Evolutionary conservation across 2,797 vertebrate genomes (phyloP).

Genomic region (Mormyrops boulengeri): DNA sequence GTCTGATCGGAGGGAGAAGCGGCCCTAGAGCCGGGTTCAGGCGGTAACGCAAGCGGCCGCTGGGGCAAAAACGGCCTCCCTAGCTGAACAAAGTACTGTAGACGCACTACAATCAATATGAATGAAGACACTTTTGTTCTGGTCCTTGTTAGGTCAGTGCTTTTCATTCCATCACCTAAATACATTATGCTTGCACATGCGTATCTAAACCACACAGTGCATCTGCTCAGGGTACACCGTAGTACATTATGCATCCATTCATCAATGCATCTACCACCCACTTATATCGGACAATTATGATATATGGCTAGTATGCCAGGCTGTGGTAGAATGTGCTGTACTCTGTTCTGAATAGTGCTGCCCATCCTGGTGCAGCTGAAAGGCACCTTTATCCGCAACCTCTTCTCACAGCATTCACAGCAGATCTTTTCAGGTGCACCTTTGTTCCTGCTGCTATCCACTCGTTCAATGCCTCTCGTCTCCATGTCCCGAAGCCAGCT

Average conservation of each 20-base stretch:
- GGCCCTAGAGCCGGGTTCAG: background rate
- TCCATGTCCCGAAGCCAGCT: background rate
- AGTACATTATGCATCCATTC: background rate
- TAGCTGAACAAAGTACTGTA: slow-evolving; percentile 67
- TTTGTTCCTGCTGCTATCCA: background rate
- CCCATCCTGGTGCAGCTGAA: background rate
- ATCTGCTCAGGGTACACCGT: background rate
- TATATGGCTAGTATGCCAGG: background rate
- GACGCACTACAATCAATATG: slow-evolving; percentile 46
- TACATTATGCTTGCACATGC: background rate
- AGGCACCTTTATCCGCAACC: background rate
- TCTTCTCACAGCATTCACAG: background rate
- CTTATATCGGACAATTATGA: background rate
- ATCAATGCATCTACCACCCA: background rate
- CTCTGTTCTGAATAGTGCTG: background rate
- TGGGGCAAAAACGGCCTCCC: slow-evolving; percentile 80
- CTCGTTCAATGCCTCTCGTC: background rate
- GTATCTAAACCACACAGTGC: background rate
- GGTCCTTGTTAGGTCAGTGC: background rate
- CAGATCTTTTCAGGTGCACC: background rate
- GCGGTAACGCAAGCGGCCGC: slow-evolving; percentile 41
- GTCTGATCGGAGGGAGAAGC: background rate
- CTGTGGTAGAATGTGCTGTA: background rate
- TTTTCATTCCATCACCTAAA: background rate
- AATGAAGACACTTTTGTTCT: background rate